Percentiles rank a stretch among this genome's conserved stretches.
phyloP scores from a whole-genome alignment of 2,888 invertebrate genomes.

The Cryptocheilus praepositus region DNA sequence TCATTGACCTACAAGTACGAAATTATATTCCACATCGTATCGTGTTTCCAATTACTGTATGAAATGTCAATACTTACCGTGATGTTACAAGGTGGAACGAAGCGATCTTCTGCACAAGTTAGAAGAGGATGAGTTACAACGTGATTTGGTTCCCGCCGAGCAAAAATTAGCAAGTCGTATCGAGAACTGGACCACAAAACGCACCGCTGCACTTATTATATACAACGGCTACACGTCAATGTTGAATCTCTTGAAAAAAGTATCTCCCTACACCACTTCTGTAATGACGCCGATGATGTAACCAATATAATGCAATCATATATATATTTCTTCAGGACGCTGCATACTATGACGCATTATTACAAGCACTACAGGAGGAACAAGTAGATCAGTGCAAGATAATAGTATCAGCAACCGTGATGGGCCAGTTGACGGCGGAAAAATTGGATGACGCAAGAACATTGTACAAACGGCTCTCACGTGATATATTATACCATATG shows the following conservation, averaged over 20 bases:
- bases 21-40: not conserved
- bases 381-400: conserved; percentile 79
- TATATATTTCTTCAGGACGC: conserved; percentile 76
- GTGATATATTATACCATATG: conserved; percentile 80
- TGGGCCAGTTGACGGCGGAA: conserved; percentile 82
- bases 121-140: conserved; percentile 47
- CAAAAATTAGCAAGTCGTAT: conserved; percentile 73
- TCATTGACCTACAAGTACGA: conserved; percentile 78
- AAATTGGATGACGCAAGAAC: conserved; percentile 80
- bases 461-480: conserved; percentile 79
- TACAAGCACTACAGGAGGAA: conserved; percentile 79
- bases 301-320: conserved; percentile 2
- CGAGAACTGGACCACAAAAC: conserved; percentile 80
- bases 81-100: conserved; percentile 8
- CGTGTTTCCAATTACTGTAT: not conserved
- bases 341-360: conserved; percentile 80
- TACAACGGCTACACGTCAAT: conserved; percentile 80
- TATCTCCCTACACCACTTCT: conserved; percentile 13
- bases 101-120: conserved; percentile 43
- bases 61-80: no score
- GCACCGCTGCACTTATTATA: conserved; percentile 81
- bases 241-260: conserved; percentile 76
- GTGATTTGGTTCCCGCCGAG: conserved; percentile 44
- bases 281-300: no score
- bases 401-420: conserved; percentile 80